Evolutionary conservation across 2,797 vertebrate genomes (phyloP), one percentile per base, ranked within the genome.

Genomic region (Lepilemur ruficaudatus): DNA sequence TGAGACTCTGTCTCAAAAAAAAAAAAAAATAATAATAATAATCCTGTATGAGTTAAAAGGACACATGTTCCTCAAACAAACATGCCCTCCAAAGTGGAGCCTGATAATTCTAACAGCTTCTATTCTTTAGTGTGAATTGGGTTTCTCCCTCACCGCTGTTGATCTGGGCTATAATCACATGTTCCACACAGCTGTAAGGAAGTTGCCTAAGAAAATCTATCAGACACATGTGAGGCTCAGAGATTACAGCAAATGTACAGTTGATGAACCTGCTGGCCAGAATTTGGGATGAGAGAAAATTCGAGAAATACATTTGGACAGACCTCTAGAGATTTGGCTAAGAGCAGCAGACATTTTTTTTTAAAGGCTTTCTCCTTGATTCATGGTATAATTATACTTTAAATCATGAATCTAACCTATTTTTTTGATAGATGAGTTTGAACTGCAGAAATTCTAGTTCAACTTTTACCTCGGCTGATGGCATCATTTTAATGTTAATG

Each of bases 281-380:
- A 90, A 94, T 95, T 94, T 95, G 89, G 83, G 91, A 97, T 96
- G 86, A 89, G 38, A 94, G 92, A 98, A 98, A 98, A 97, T 96
- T 96, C 28, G 82, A 96, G 86, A 97, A 87, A 95, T 96, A 82
- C 46, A 84, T 96, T 86, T 89, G 73, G 84, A 97, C 91, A 96
- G 93, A 92, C 43, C 83, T 90, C 86, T 90, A 93, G 93, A 98
- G 90, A 97, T 83, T 55, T 96, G 93, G 92, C 23, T 96, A 63
- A 63, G 83, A 95, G 95, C 79, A 65, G 46, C 78, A 20, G 28
- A 11, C 57, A 67, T 86, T 61, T 96, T 22, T 61, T 96, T 22
- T 79, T 20, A 5, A 23, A 86, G 67, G 14, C 1, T 46, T 92
- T 80, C 97, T 96, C 78, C 48, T 92, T 97, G 67, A 87, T 88